A percentile compares a stretch with the other conserved stretches of the same genome.
phyloP scores from a whole-genome alignment of 53 echinoderm and acorn worm species.

The Hippasteria phrygiana region DNA sequence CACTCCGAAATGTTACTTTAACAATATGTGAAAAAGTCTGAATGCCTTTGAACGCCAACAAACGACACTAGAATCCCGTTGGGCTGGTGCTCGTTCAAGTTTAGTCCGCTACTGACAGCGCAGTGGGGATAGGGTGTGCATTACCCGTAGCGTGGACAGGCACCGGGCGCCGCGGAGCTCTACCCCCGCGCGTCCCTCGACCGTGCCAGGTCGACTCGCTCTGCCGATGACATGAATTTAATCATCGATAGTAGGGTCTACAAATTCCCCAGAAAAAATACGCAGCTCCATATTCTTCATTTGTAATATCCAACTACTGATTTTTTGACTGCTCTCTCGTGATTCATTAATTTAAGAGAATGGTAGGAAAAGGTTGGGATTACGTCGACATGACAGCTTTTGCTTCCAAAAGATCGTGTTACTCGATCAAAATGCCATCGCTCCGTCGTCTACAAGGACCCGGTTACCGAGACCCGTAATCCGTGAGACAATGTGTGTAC shows the following conservation, averaged over 20 bases:
- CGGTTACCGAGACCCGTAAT: constrained; percentile 43
- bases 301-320: background rate
- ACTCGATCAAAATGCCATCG: constrained; percentile 67
- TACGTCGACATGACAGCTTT: constrained; percentile 65
- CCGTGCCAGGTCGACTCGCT: constrained; percentile 51
- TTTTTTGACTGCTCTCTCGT: constrained; percentile 10
- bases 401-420: constrained; percentile 63
- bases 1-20: background rate
- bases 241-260: constrained; percentile 53
- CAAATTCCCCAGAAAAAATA: background rate
- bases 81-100: background rate
- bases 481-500: constrained; percentile 62
- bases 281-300: background rate
- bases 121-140: constrained; percentile 33
- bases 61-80: background rate
- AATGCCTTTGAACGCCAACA: constrained; percentile 15
- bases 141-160: constrained; percentile 46
- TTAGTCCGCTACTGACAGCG: constrained; percentile 16
- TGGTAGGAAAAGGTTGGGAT: constrained; percentile 66
- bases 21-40: background rate
- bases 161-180: constrained; percentile 55
- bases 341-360: constrained; percentile 68
- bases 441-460: constrained; percentile 44
- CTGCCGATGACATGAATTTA: constrained; percentile 62
- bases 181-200: constrained; percentile 44